These are phyloP conservation scores for Calameuta filiformis DNA, from an alignment of 2,888 invertebrate species.

Conservation along the genomic window DNA sequence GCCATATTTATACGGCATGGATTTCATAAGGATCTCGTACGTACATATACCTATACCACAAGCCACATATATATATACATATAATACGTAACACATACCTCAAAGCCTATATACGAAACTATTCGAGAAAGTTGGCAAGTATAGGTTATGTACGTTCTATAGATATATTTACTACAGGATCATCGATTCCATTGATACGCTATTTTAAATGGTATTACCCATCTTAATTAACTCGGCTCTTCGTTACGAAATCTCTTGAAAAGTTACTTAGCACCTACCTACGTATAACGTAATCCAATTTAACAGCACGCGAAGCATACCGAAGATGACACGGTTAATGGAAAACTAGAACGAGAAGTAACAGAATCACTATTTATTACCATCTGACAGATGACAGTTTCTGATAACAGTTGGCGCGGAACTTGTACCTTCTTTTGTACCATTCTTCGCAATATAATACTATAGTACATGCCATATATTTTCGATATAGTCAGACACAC, in stretches of 20 bases:
- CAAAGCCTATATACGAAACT: not conserved
- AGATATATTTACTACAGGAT: not conserved
- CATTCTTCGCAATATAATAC: not conserved
- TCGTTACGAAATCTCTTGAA: not conserved
- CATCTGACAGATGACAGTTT: not conserved
- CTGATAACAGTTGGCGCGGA: not conserved
- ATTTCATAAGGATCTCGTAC: not conserved
- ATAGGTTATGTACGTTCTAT: not conserved
- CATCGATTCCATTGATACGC: not conserved
- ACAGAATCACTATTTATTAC: not conserved
- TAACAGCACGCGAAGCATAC: not conserved
- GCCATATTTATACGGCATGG: not conserved
- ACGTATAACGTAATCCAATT: not conserved
- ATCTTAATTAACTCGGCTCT: not conserved
- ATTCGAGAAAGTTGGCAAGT: slow-evolving; percentile 7
- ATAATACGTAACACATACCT: not conserved
- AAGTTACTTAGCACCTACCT: not conserved
- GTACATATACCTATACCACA: not conserved
- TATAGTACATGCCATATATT: not conserved
- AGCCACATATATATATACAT: not conserved
- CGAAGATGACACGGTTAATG: not conserved
- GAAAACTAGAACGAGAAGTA: not conserved
- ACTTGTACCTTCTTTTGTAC: not conserved
- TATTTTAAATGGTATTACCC: not conserved
- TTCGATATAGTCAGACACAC: not conserved